A percentile compares a stretch with the other conserved stretches of the same genome.
Evolutionary conservation across 2,797 vertebrate species (phyloP).

Genomic region (Gorsachius magnificus): DNA sequence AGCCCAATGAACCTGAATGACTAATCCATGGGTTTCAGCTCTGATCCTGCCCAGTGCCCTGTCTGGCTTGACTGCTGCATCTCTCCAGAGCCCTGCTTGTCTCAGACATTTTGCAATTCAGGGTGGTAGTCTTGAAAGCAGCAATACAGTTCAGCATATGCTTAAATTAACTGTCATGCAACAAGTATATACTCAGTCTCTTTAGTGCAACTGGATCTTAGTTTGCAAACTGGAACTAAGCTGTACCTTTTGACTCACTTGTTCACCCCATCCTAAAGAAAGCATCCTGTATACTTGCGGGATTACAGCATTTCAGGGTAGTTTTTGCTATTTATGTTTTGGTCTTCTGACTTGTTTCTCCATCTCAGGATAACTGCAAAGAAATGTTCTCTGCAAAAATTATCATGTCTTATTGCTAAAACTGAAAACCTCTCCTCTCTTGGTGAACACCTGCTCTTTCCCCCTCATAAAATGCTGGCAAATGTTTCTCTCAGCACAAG

Average conservation of each 20-base stretch:
- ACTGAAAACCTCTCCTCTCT: conserved; percentile 4
- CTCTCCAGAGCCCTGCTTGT: background rate
- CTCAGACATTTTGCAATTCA: background rate
- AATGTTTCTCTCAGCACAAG: background rate
- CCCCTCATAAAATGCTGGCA: background rate
- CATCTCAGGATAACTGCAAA: conserved; percentile 6
- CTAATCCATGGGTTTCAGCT: background rate
- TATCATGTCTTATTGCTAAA: conserved; percentile 21
- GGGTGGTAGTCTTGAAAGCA: background rate
- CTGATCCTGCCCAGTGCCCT: background rate
- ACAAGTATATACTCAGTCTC: background rate
- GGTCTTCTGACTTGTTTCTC: conserved; percentile 19
- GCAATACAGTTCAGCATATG: background rate
- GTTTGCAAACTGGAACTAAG: background rate
- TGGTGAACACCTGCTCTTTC: conserved; percentile 31
- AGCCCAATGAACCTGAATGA: background rate
- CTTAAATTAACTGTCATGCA: background rate
- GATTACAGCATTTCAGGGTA: background rate
- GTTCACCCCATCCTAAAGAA: background rate
- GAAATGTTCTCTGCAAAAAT: conserved; percentile 36
- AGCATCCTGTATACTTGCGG: background rate
- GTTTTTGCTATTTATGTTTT: background rate
- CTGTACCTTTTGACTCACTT: background rate
- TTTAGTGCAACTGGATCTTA: background rate
- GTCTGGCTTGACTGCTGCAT: background rate